A percentile compares a stretch with the other conserved stretches of the same genome.
Conservation (phyloP, 2,113 vertebrate species). For the Tragelaphus scriptus region DNA sequence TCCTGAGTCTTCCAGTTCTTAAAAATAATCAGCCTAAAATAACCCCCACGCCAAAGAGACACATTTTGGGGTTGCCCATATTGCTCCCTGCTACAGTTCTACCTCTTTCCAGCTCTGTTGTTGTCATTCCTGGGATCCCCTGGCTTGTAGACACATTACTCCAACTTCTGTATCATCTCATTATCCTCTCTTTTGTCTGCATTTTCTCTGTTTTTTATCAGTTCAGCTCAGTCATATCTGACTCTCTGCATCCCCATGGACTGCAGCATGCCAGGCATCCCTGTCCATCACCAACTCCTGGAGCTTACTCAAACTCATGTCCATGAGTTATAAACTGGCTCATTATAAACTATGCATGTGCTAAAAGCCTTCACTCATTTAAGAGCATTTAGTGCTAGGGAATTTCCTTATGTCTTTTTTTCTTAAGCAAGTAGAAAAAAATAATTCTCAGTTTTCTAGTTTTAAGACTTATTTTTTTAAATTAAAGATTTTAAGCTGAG, state of each 20-base stretch:
- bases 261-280: background rate
- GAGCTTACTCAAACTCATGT: background rate
- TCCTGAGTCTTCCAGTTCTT: background rate
- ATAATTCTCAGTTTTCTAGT: slow-evolving; percentile 74
- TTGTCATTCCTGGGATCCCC: background rate
- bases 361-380: slow-evolving; percentile 15
- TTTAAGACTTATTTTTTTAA: slow-evolving; percentile 78
- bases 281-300: background rate
- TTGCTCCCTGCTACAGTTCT: background rate
- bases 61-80: background rate
- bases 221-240: background rate
- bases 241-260: background rate
- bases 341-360: background rate
- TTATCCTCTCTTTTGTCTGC: background rate
- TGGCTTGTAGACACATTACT: background rate
- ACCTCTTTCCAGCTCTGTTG: background rate
- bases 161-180: background rate
- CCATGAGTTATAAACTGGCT: background rate
- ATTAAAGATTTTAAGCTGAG: slow-evolving; percentile 81
- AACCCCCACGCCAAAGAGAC: background rate
- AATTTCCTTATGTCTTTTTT: slow-evolving; percentile 57
- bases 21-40: background rate
- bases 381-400: slow-evolving; percentile 47
- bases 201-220: background rate
- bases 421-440: background rate